Evolutionary conservation across 2,797 vertebrate species (phyloP).

Genomic region (Cirrhinus molitorella): DNA sequence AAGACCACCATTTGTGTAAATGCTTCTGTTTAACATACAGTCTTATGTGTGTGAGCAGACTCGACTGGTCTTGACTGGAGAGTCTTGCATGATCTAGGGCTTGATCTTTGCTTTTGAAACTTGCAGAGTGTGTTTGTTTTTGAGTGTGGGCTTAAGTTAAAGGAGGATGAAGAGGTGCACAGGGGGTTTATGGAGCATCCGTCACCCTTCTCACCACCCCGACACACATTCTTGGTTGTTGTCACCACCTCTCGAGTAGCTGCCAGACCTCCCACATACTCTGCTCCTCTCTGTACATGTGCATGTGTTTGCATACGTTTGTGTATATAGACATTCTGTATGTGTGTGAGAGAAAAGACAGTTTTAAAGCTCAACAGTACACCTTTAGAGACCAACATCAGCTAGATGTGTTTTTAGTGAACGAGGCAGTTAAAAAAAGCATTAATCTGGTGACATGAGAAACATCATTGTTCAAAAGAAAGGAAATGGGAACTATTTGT

Average conservation of each 20-base stretch:
- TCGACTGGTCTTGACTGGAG: neutral
- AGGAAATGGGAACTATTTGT: neutral
- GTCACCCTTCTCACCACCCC: constrained; percentile 26
- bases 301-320: constrained; percentile 33
- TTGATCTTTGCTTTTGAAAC: neutral
- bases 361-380: neutral
- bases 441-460: neutral
- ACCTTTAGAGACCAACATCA: neutral
- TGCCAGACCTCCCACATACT: constrained; percentile 52
- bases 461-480: neutral
- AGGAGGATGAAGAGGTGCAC: neutral
- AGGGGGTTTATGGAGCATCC: constrained; percentile 7
- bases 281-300: constrained; percentile 23
- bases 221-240: constrained; percentile 25
- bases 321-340: constrained; percentile 4
- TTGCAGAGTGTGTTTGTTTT: neutral
- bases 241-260: constrained; percentile 40
- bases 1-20: neutral
- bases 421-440: neutral
- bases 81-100: neutral
- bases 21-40: neutral
- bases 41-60: neutral
- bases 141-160: neutral
- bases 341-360: neutral
- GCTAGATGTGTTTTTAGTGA: constrained; percentile 16